Conservation (phyloP, 1,140 invertebrate species). For the Achroia grisella region DNA sequence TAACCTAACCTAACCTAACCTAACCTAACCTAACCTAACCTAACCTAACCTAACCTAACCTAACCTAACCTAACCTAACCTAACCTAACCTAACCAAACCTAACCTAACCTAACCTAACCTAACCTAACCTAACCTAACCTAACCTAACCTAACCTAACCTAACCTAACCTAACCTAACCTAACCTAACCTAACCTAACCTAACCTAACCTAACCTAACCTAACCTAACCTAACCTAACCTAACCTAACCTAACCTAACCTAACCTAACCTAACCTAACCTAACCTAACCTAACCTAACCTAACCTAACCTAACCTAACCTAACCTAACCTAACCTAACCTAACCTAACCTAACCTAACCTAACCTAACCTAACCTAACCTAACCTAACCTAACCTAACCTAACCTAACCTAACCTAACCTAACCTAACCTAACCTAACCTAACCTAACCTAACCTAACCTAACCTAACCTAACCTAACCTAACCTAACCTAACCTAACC, state of each 20-base stretch:
- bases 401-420: conserved; percentile 20
- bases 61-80: neutral
- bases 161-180: conserved; percentile 12
- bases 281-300: conserved; percentile 10
- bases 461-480: conserved; percentile 21
- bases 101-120: neutral
- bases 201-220: conserved; percentile 12
- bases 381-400: conserved; percentile 22
- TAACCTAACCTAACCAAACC: neutral
- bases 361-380: conserved; percentile 16
- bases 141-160: conserved; percentile 5
- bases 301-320: conserved; percentile 1
- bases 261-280: conserved; percentile 12
- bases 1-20: conserved; percentile 20
- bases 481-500: conserved; percentile 19
- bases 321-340: conserved; percentile 2
- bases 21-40: conserved; percentile 27
- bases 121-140: conserved; percentile 5
- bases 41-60: neutral
- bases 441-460: conserved; percentile 21
- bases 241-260: conserved; percentile 16
- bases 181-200: conserved; percentile 3
- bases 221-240: conserved; percentile 15
- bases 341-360: conserved; percentile 10
- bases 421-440: conserved; percentile 18